phyloP scores from a whole-genome alignment of 2,888 invertebrate genomes.

The Mesopsocus fuscifrons region DNA sequence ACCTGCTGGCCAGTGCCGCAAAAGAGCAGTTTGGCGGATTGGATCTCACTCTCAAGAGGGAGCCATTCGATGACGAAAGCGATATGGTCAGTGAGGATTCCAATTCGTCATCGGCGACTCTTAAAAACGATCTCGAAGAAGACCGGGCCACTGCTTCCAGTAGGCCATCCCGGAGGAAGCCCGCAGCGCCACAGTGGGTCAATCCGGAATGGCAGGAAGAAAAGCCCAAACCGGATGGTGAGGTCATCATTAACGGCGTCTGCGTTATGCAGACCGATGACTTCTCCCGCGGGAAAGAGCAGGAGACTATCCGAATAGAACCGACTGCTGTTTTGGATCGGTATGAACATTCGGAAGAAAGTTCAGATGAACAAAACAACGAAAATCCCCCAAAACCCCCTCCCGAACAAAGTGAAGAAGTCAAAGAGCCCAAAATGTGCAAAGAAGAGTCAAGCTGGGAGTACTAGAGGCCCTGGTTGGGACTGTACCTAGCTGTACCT shows the following conservation, averaged over 20 bases:
- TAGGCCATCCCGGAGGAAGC: constrained; percentile 63
- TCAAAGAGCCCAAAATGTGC: constrained; percentile 4
- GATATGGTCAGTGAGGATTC: constrained; percentile 52
- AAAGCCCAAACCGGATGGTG: constrained; percentile 36
- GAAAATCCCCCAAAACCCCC: constrained; percentile 1
- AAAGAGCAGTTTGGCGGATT: constrained; percentile 71
- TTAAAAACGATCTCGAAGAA: constrained; percentile 22
- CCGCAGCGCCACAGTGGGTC: constrained; percentile 94
- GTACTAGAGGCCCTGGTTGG: not conserved
- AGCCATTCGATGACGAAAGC: constrained; percentile 55
- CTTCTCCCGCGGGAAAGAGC: constrained; percentile 34
- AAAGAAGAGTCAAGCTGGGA: constrained; percentile 4
- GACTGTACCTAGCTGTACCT: not conserved
- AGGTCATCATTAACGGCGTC: constrained; percentile 79
- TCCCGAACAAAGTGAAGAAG: not conserved
- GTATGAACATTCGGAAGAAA: constrained; percentile 23
- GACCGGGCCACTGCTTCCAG: constrained; percentile 18
- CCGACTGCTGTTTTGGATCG: constrained; percentile 50
- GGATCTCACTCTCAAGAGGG: constrained; percentile 63
- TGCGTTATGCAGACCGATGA: constrained; percentile 79
- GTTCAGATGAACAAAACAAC: constrained; percentile 7
- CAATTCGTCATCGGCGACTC: constrained; percentile 26
- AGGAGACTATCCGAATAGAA: constrained; percentile 57
- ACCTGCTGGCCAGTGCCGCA: constrained; percentile 36
- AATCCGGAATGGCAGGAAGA: constrained; percentile 81